Conservation (phyloP, 2,888 invertebrate genomes). For the Brachycybe producta region DNA sequence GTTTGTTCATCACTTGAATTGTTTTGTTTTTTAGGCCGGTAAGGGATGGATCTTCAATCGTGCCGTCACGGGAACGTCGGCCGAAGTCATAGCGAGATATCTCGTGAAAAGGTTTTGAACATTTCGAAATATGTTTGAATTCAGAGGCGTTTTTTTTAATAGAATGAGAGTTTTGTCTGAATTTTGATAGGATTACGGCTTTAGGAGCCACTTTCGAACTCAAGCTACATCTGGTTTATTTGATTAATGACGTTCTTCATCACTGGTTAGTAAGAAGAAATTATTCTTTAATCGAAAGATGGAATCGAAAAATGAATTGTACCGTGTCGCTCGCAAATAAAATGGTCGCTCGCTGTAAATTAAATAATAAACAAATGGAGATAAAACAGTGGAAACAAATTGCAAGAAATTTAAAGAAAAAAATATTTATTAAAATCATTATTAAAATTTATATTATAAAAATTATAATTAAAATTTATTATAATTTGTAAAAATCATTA, state of each 20-base stretch:
- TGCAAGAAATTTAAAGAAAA: not conserved
- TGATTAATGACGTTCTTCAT: slow-evolving; percentile 96
- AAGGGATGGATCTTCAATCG: slow-evolving; percentile 96
- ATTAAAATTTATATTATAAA: too few relatives aligned
- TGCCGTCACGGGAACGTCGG: slow-evolving; percentile 64
- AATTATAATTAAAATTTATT: too few relatives aligned
- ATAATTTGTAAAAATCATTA: too few relatives aligned
- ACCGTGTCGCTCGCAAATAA: too few relatives aligned
- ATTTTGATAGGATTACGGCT: slow-evolving; percentile 1
- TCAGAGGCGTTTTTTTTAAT: too few relatives aligned
- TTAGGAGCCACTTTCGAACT: slow-evolving; percentile 65
- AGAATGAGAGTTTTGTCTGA: not conserved
- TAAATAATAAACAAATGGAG: too few relatives aligned
- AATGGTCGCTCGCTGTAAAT: too few relatives aligned
- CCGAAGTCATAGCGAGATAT: slow-evolving; percentile 78
- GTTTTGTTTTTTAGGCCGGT: slow-evolving; percentile 39
- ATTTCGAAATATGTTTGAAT: not conserved
- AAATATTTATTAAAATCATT: not conserved
- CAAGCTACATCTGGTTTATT: slow-evolving; percentile 93
- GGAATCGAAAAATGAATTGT: too few relatives aligned
- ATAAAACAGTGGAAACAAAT: not conserved
- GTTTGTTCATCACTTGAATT: not conserved
- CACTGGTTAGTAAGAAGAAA: slow-evolving; percentile 63
- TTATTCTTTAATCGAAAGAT: too few relatives aligned
- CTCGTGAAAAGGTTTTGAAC: slow-evolving; percentile 66